phyloP scores from a whole-genome alignment of 2,797 vertebrate genomes.

The Xiphophorus birchmanni region DNA sequence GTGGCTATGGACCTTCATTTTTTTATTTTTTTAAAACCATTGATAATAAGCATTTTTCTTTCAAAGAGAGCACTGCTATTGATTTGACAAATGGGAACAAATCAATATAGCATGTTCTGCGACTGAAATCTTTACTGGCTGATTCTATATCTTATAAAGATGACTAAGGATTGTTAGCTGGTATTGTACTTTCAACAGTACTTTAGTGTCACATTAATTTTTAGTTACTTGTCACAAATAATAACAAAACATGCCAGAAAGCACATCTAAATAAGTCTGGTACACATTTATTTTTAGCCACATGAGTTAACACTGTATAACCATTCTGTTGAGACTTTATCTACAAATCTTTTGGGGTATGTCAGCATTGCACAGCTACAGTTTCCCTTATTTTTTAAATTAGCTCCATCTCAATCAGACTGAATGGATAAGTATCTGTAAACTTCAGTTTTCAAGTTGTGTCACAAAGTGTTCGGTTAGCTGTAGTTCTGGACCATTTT shows the following conservation, averaged over 20 bases:
- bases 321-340: neutral
- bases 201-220: neutral
- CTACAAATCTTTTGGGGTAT: neutral
- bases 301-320: neutral
- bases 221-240: neutral
- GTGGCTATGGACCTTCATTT: neutral
- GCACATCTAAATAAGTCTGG: neutral
- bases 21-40: constrained; percentile 2
- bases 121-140: neutral
- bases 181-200: neutral
- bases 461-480: neutral
- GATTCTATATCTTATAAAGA: neutral
- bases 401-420: neutral
- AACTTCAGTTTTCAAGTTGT: neutral
- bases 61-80: constrained; percentile 1
- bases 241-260: neutral
- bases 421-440: neutral
- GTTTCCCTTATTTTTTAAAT: neutral
- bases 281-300: neutral
- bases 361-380: neutral
- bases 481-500: neutral
- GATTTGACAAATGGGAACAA: constrained; percentile 11
- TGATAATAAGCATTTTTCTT: constrained; percentile 25
- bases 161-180: neutral
- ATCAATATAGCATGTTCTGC: neutral